These are phyloP conservation scores for Xiphophorus couchianus DNA, from an alignment of 2,113 vertebrate species.

Conservation along the genomic window DNA sequence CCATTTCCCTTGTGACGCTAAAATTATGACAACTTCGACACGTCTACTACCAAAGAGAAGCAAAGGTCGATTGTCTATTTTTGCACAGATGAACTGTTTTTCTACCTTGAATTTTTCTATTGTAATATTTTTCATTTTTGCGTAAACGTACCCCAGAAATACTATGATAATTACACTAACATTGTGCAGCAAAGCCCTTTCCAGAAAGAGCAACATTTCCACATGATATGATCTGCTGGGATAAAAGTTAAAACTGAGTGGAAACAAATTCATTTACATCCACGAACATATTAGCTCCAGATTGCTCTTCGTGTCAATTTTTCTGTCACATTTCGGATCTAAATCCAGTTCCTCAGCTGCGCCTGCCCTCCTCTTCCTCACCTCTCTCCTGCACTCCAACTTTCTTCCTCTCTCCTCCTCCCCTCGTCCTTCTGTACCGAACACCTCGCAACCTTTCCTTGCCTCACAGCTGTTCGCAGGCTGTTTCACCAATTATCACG, in stretches of 20 bases:
- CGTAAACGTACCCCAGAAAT: neutral
- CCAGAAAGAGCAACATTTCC: neutral
- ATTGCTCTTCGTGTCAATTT: neutral
- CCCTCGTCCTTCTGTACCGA: conserved; percentile 58
- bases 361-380: conserved; percentile 1
- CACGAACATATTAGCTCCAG: neutral
- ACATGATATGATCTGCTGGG: neutral
- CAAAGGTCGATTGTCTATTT: neutral
- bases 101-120: neutral
- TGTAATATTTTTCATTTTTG: neutral
- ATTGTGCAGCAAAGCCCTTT: neutral
- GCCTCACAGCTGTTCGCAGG: conserved; percentile 79
- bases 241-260: neutral
- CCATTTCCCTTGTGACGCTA: neutral
- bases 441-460: conserved; percentile 71
- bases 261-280: neutral
- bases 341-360: conserved; percentile 16
- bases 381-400: conserved; percentile 16
- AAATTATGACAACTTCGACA: neutral
- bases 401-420: conserved; percentile 43
- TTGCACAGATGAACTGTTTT: too few relatives aligned
- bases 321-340: neutral
- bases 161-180: neutral
- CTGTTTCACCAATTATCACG: conserved; percentile 83
- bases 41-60: neutral